Conservation (phyloP, 2,888 invertebrate species). For the Cosmorhoe ocellata region DNA sequence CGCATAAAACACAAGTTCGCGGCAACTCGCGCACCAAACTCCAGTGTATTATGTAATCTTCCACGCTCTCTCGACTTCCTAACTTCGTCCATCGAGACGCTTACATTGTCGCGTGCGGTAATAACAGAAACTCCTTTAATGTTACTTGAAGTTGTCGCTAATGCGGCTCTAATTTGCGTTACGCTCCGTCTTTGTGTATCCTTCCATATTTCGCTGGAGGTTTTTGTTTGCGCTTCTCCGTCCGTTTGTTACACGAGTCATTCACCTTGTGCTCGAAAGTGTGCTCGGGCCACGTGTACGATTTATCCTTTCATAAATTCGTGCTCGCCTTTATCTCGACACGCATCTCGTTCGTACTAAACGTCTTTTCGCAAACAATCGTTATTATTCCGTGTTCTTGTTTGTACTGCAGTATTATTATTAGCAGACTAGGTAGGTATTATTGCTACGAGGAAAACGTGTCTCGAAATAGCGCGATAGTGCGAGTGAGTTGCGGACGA, state of each 20-base stretch:
- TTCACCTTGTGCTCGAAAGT: conserved; percentile 53
- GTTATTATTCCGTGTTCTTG: conserved; percentile 44
- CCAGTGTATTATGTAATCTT: conserved; percentile 56
- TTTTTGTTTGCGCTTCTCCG: conserved; percentile 48
- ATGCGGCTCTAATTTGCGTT: conserved; percentile 55
- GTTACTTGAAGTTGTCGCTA: conserved; percentile 55
- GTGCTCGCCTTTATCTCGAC: conserved; percentile 33
- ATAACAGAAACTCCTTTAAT: conserved; percentile 58
- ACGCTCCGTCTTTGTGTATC: conserved; percentile 42
- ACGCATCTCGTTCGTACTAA: conserved; percentile 39
- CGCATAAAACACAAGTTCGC: conserved; percentile 55
- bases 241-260: conserved; percentile 50
- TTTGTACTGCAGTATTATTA: conserved; percentile 53
- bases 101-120: conserved; percentile 53
- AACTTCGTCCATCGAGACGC: conserved; percentile 51
- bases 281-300: conserved; percentile 50
- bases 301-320: conserved; percentile 37
- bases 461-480: conserved; percentile 71
- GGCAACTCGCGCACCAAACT: conserved; percentile 49
- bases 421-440: conserved; percentile 55
- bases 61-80: conserved; percentile 50
- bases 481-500: conserved; percentile 51
- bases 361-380: conserved; percentile 45
- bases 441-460: conserved; percentile 71
- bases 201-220: conserved; percentile 42